These are phyloP conservation scores for Hyles vespertilio DNA, from an alignment of 1,140 invertebrate genomes.

Conservation along the genomic window DNA sequence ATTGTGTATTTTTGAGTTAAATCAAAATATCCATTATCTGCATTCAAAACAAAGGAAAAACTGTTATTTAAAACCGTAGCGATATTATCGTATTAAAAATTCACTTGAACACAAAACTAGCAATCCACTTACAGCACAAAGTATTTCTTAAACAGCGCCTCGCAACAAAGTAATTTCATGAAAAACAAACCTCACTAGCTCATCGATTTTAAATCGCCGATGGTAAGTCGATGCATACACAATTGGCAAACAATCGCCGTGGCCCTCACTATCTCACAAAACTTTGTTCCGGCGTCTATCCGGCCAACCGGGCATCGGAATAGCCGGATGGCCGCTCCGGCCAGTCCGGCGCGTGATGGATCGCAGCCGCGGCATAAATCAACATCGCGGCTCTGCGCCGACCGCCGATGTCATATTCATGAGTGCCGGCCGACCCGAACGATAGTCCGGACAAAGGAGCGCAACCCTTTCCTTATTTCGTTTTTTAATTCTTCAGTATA, in stretches of 20 bases:
- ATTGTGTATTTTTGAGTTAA: no score
- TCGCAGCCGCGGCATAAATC: slow-evolving; percentile 49
- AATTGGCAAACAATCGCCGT: slow-evolving; percentile 24
- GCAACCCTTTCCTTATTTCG: slow-evolving; percentile 39
- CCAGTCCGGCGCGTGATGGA: slow-evolving; percentile 41
- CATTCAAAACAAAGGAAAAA: no score
- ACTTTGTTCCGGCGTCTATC: slow-evolving; percentile 10
- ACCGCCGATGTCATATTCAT: slow-evolving; percentile 68
- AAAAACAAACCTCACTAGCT: slow-evolving; percentile 1
- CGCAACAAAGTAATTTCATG: neutral
- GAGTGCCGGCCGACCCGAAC: slow-evolving; percentile 39
- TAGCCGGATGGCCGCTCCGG: neutral
- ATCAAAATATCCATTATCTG: no score
- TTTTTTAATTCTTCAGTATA: slow-evolving; percentile 38
- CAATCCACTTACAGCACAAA: no score
- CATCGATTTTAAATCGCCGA: slow-evolving; percentile 27
- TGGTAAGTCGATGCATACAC: slow-evolving; percentile 37
- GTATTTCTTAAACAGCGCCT: no score
- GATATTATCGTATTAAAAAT: no score
- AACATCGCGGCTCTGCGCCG: slow-evolving; percentile 47
- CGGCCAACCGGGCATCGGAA: slow-evolving; percentile 4
- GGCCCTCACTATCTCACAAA: neutral
- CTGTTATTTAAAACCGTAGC: no score
- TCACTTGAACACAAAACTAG: no score
- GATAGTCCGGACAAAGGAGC: slow-evolving; percentile 33